Conservation (phyloP, 2,797 vertebrate species). For the Poecilia wingei region DNA sequence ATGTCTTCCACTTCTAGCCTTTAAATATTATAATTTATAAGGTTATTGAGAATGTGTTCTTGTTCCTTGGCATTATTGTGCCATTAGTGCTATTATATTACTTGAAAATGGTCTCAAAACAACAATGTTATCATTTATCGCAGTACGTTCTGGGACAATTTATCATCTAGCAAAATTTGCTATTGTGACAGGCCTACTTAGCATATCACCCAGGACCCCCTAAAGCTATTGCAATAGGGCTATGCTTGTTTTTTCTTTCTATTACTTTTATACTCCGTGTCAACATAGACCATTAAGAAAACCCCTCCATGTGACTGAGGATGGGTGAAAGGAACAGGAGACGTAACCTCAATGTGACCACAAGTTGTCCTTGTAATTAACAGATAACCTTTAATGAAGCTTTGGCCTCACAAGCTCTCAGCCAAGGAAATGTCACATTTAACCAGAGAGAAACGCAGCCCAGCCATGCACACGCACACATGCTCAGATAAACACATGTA, state of each 20-base stretch:
- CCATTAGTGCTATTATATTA: too few species aligned
- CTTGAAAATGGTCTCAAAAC: too few species aligned
- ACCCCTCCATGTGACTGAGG: constrained; percentile 1
- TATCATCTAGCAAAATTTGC: too few species aligned
- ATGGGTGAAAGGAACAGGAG: constrained; percentile 30
- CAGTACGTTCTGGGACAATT: too few species aligned
- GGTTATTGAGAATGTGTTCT: too few species aligned
- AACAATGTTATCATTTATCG: too few species aligned
- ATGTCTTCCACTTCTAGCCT: too few species aligned
- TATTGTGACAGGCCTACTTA: too few species aligned
- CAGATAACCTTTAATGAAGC: constrained; percentile 85
- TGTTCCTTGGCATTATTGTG: too few species aligned
- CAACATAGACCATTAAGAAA: constrained; percentile 8
- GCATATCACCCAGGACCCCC: background rate
- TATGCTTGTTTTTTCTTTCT: constrained; percentile 7
- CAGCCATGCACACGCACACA: constrained; percentile 15
- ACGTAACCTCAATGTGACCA: constrained; percentile 58
- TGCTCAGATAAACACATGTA: constrained; percentile 19
- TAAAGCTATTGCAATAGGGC: background rate
- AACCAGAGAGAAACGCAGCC: constrained; percentile 54
- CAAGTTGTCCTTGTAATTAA: constrained; percentile 80
- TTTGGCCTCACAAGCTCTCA: constrained; percentile 58
- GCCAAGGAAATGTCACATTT: constrained; percentile 77
- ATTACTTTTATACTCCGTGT: constrained; percentile 16
- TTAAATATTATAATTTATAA: too few species aligned